Percentiles rank a stretch among this genome's conserved stretches.
phyloP scores from a whole-genome alignment of 1,140 invertebrate genomes.

The Psix sp. region DNA sequence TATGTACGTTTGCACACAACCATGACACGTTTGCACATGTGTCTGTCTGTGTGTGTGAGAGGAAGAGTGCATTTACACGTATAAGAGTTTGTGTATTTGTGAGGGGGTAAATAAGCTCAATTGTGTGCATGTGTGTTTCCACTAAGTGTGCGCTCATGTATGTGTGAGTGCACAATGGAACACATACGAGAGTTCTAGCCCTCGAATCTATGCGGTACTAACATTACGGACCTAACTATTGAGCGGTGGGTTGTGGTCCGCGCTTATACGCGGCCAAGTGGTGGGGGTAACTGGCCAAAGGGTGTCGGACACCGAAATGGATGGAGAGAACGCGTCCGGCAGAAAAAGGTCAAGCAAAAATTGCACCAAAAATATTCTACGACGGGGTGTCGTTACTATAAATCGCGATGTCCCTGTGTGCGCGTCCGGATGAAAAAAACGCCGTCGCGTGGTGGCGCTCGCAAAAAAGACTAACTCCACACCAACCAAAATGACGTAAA shows the following conservation, averaged over 20 bases:
- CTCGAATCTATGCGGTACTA: conserved; percentile 46
- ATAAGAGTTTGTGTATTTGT: too few relatives aligned
- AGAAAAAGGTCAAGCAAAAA: conserved; percentile 62
- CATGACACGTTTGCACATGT: too few relatives aligned
- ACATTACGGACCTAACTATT: conserved; percentile 55
- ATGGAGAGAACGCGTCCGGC: conserved; percentile 54
- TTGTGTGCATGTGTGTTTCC: not conserved
- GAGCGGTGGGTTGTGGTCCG: conserved; percentile 50
- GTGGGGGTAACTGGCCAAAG: conserved; percentile 41
- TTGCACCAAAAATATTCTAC: conserved; percentile 70
- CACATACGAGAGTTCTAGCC: conserved; percentile 19
- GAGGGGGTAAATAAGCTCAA: too few relatives aligned
- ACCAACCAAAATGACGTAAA: conserved; percentile 43
- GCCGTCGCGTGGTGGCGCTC: conserved; percentile 2
- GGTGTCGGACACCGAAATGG: conserved; percentile 54
- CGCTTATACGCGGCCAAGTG: conserved; percentile 19
- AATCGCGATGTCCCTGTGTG: conserved; percentile 63
- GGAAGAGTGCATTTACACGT: too few relatives aligned
- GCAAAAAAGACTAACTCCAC: conserved; percentile 25
- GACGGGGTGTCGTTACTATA: conserved; percentile 68
- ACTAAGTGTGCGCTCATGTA: not conserved
- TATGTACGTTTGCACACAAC: conserved; percentile 12
- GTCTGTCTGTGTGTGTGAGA: too few relatives aligned
- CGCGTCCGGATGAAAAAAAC: conserved; percentile 26
- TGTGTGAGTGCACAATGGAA: not conserved